phyloP scores from a whole-genome alignment of 2,113 vertebrate genomes.

The Pavo muticus region DNA sequence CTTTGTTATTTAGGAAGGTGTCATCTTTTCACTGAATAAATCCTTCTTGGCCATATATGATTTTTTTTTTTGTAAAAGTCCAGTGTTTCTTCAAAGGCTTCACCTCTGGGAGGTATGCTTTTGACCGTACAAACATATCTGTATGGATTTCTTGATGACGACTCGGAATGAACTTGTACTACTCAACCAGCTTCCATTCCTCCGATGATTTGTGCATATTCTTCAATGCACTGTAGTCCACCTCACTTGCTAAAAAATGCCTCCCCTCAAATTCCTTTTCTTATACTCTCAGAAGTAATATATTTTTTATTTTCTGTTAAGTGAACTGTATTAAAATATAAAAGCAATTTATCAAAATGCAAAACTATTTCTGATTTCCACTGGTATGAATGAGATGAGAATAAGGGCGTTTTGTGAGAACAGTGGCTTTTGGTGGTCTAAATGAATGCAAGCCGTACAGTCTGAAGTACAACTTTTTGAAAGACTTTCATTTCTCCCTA shows the following conservation, averaged over 20 bases:
- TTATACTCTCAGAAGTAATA: not conserved
- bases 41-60: not conserved
- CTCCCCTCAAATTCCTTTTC: not conserved
- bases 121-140: not conserved
- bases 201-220: not conserved
- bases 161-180: not conserved
- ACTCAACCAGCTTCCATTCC: not conserved
- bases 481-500: not conserved
- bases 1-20: not conserved
- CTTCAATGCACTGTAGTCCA: not conserved
- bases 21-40: not conserved
- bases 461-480: not conserved
- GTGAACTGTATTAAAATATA: not conserved
- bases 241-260: not conserved
- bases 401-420: not conserved
- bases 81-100: not conserved
- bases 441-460: not conserved
- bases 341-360: not conserved
- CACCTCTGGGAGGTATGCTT: not conserved
- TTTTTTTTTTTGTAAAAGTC: not conserved
- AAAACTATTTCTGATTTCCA: not conserved
- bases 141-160: not conserved
- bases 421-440: not conserved
- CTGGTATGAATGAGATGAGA: not conserved
- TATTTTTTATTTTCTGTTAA: not conserved